These are phyloP conservation scores for Spilarctia lutea DNA, from an alignment of 2,888 invertebrate species.

Conservation along the genomic window DNA sequence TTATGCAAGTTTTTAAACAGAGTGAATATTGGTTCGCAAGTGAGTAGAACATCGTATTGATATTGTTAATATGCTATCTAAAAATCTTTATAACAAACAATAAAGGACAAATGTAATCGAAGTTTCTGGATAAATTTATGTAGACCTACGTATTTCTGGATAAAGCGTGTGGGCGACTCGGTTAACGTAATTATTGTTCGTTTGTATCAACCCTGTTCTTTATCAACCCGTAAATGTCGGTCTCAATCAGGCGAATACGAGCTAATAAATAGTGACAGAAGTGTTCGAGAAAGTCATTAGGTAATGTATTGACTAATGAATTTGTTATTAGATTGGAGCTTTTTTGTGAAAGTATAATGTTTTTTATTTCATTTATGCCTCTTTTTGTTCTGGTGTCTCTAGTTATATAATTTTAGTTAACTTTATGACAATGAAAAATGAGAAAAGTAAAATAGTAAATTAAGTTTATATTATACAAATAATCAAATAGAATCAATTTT, in stretches of 20 bases:
- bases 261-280: constrained; percentile 10
- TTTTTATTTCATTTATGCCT: background rate
- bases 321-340: background rate
- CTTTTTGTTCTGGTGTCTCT: background rate
- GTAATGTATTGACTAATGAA: background rate
- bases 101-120: background rate
- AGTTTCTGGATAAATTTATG: background rate
- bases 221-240: constrained; percentile 9
- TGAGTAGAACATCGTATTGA: too few species aligned
- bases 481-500: too few species aligned
- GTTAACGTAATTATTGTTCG: constrained; percentile 13
- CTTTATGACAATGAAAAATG: background rate
- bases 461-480: too few species aligned
- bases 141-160: background rate
- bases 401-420: background rate
- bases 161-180: constrained; percentile 1
- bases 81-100: background rate
- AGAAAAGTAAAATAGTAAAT: too few species aligned
- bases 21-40: too few species aligned
- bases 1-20: too few species aligned
- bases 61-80: background rate
- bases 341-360: background rate
- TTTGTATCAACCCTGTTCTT: constrained; percentile 12
- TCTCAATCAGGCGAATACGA: constrained; percentile 1
- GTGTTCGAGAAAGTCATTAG: constrained; percentile 8